Conservation (phyloP, 1,140 invertebrate species). For the Formica exsecta region DNA sequence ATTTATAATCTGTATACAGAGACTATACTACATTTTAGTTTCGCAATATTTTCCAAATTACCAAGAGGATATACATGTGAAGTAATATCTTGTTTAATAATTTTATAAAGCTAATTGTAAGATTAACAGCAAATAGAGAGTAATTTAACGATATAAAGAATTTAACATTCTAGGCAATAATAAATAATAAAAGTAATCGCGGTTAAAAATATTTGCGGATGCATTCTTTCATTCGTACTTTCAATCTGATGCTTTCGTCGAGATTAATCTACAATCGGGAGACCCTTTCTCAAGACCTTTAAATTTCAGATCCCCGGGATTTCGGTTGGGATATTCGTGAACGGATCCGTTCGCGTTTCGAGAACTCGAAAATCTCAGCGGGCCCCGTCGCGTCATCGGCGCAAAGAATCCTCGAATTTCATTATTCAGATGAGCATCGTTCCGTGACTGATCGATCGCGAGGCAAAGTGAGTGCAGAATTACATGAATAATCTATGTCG, state of each 20-base stretch:
- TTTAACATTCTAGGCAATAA: conserved; percentile 9
- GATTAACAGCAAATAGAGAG: background rate
- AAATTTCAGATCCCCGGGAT: conserved; percentile 51
- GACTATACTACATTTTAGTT: background rate
- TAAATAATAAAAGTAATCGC: background rate
- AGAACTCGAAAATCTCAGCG: conserved; percentile 70
- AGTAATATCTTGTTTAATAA: background rate
- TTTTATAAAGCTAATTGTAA: background rate
- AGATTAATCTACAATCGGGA: conserved; percentile 56
- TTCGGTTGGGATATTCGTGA: conserved; percentile 22
- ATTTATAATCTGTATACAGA: background rate
- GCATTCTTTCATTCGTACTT: background rate
- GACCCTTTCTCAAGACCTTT: conserved; percentile 26
- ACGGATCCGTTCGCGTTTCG: conserved; percentile 31
- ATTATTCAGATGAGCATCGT: conserved; percentile 78
- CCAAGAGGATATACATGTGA: background rate
- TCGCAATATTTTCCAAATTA: conserved; percentile 22
- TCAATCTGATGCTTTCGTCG: conserved; percentile 11
- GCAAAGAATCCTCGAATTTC: conserved; percentile 76
- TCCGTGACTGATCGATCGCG: conserved; percentile 76
- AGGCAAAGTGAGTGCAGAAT: conserved; percentile 77
- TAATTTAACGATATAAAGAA: background rate
- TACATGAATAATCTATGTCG: conserved; percentile 78
- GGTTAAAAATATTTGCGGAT: background rate
- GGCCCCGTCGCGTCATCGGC: conserved; percentile 65